Base-by-base conservation (phyloP, 2,888 invertebrate species). In the Agrotis segetum region DNA sequence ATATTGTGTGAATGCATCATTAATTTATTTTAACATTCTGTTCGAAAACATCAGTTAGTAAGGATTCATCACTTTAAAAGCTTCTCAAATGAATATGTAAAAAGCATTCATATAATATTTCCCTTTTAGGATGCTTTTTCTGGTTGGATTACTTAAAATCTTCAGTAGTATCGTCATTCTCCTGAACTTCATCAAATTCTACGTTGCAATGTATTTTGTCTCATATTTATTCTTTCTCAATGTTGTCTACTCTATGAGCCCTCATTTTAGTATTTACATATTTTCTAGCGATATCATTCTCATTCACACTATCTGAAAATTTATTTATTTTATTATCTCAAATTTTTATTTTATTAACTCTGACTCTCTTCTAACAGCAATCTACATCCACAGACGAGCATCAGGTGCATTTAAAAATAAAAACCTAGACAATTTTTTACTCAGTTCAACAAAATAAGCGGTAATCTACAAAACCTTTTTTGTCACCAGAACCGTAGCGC, bases 1-100 rank as follows among this genome's bases (percentile, higher is more conserved):
- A 50, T 46, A 46, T 50, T 44, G 14, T 40, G 16, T 61, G 46
- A 73, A 79, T 24, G 61, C 74, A 47, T 73, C 40, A 40, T 56
- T 79, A 46, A 49, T 59, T 79, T 24, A 49, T 69, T 69, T 34
- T 40, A 46, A 50, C 24, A 16, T 19, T 50, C n/a, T 17, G 13
- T 77, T 77, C 24, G 7, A 49, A 77, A 67, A 44, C 29, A n/a
- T 19, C 11, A 24, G 56, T 40, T 40, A 62, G 19, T n/a, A n/a
- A n/a, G n/a, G 46, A 14, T 3, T 49, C 1, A 34, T 44, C 9
- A 52, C 1, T 44, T 29, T 2, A 24, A 47, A 76, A 53, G 13
- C 5, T 24, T 44, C 19, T 53, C 19, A 40, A 14, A 24, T 7
- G 24, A 4, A 5, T 17, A 19, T 49, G 13, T 14, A 24, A 46